Conservation (phyloP, 2,113 vertebrate species). For the Chaetodon auriga region DNA sequence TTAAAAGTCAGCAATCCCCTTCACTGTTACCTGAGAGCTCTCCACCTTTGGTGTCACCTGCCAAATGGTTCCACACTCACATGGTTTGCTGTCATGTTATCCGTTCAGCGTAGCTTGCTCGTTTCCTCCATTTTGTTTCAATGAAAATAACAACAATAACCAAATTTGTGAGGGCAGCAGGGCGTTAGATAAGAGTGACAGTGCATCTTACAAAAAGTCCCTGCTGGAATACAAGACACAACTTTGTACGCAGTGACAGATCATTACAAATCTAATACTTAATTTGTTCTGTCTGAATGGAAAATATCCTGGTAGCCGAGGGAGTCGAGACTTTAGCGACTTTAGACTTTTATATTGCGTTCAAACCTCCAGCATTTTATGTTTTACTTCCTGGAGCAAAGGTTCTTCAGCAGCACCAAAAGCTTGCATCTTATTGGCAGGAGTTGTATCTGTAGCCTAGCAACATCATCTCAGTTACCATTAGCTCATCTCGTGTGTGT, state of each 20-base stretch:
- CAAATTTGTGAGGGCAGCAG: background rate
- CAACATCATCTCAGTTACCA: constrained; percentile 62
- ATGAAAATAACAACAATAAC: background rate
- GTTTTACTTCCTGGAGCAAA: constrained; percentile 18
- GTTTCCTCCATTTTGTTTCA: background rate
- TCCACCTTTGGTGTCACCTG: background rate
- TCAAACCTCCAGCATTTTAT: constrained; percentile 27
- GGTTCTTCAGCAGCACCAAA: constrained; percentile 24
- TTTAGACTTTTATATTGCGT: background rate
- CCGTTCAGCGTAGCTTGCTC: background rate
- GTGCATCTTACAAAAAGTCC: no score
- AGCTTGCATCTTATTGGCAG: constrained; percentile 35
- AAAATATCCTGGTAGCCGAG: background rate
- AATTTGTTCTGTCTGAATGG: background rate
- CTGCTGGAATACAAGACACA: background rate
- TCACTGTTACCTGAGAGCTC: background rate
- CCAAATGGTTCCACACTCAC: background rate
- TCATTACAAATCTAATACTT: background rate
- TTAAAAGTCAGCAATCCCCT: no score
- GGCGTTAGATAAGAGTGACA: background rate
- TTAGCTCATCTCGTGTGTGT: constrained; percentile 38
- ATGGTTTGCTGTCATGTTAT: background rate
- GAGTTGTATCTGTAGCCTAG: constrained; percentile 65
- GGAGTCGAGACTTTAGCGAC: background rate
- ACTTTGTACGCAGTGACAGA: background rate